These are phyloP conservation scores for Rallus crepitans DNA, from an alignment of 2,797 vertebrate species.

Conservation along the genomic window DNA sequence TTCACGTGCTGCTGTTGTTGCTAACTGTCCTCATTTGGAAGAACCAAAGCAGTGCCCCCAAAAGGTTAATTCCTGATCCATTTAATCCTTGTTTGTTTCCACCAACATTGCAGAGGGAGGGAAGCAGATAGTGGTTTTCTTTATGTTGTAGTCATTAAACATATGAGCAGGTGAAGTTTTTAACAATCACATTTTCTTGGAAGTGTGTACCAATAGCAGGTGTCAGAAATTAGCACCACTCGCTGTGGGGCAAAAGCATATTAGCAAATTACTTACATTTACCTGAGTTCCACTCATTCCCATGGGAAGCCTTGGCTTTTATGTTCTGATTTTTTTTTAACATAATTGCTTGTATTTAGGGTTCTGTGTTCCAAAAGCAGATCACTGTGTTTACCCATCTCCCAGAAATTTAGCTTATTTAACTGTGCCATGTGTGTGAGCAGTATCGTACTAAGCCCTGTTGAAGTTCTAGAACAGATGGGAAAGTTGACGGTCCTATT, in stretches of 20 bases:
- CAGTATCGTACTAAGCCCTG: background rate
- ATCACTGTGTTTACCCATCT: background rate
- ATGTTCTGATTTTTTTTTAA: background rate
- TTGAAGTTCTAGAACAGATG: background rate
- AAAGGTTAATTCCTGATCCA: background rate
- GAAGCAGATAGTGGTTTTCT: background rate
- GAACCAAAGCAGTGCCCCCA: background rate
- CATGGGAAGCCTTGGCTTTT: background rate
- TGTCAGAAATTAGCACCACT: background rate
- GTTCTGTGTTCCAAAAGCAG: background rate
- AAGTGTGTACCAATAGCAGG: background rate
- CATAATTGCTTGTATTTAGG: background rate
- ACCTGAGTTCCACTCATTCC: background rate
- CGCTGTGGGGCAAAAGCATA: background rate
- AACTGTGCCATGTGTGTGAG: background rate
- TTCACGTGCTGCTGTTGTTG: background rate
- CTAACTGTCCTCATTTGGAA: background rate
- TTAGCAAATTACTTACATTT: background rate
- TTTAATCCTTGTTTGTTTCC: slow-evolving; percentile 16
- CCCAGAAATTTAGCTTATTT: background rate
- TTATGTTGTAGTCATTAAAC: background rate
- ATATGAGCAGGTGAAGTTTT: background rate
- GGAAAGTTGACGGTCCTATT: background rate
- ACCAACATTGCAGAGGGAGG: accelerated
- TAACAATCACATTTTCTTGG: background rate